Evolutionary conservation across 2,888 invertebrate genomes (phyloP), one percentile per base, ranked within the genome.

Genomic region (Scaptomyza flava): DNA sequence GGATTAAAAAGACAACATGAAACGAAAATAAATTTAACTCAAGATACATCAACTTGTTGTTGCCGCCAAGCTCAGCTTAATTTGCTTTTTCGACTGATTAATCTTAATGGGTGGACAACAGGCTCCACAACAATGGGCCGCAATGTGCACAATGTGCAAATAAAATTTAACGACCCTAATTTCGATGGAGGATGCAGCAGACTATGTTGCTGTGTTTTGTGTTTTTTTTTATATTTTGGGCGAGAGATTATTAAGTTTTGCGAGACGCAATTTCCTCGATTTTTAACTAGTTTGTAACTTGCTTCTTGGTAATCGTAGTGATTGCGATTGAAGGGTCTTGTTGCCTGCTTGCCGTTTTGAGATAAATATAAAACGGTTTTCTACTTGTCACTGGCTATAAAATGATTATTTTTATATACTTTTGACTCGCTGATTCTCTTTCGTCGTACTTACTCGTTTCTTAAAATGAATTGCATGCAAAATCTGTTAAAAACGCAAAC

Each of bases 151-250:
- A 48, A 53, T 70, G 74, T 54, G 47, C 14, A 38, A 56, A 85
- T 87, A 61, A 84, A 84, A 68, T 34, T 83, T 87, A 64, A 85
- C 70, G 86, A 85, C 47, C 65, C 57, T 47, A 57, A 77, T 68
- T 79, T 76, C 8, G 76, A 57, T 51, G 60, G 57, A 58, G 51
- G 50, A 48, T 57, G 41, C 76, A 41, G 41, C 48, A 12, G 20
- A n/a, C 34, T 20, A 11, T 14, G 23, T 23, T 38, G 36, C 6
- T 0, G 8, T 5, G 11, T 33, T n/a, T 20, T 11, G n/a, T 23
- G 23, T 23, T 23, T 12, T 17, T 7, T 8, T 11, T 14, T 9
- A 2, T n/a, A n/a, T 38, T 41, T 41, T 41, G 42, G 31, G n/a
- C 30, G 17, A 43, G 53, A 41, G 34, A 51, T 64, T 43, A 14